A percentile compares a stretch with the other conserved stretches of the same genome.
phyloP scores from a whole-genome alignment of 2,888 invertebrate species.

The Microdon myrmicae region DNA sequence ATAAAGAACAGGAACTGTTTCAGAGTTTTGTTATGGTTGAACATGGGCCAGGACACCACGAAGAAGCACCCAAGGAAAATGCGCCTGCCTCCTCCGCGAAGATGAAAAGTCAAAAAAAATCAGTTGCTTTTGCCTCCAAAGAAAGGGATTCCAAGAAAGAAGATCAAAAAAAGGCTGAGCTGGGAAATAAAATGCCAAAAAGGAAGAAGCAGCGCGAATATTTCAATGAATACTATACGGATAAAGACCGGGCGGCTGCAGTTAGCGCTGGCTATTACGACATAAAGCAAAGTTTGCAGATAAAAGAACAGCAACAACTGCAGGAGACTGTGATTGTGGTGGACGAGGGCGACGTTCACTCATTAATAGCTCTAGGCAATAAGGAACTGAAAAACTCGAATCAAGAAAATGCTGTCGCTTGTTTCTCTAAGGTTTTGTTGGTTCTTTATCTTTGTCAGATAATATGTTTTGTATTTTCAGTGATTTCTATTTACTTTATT shows the following conservation, averaged over 20 bases:
- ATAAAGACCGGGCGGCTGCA: constrained; percentile 90
- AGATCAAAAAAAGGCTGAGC: constrained; percentile 58
- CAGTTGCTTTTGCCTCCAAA: constrained; percentile 52
- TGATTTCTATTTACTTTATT: neutral
- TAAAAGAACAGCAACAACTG: constrained; percentile 82
- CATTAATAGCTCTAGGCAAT: constrained; percentile 79
- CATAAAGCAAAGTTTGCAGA: constrained; percentile 84
- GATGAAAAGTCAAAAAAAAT: constrained; percentile 42
- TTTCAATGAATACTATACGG: constrained; percentile 84
- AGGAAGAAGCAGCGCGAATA: constrained; percentile 64
- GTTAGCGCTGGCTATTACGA: constrained; percentile 82
- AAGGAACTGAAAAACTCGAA: constrained; percentile 82
- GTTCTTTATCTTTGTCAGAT: neutral
- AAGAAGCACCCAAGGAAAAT: constrained; percentile 35
- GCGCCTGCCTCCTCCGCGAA: constrained; percentile 29
- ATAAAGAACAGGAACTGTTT: constrained; percentile 78
- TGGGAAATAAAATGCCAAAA: constrained; percentile 59
- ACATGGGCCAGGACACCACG: constrained; percentile 68
- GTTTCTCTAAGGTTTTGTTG: constrained; percentile 77
- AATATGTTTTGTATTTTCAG: neutral
- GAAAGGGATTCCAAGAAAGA: constrained; percentile 52
- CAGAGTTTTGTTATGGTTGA: constrained; percentile 83
- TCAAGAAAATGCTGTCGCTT: constrained; percentile 76
- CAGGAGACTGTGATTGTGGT: constrained; percentile 78
- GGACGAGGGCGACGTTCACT: constrained; percentile 81